These are phyloP conservation scores for Ameiurus melas DNA, from an alignment of 2,113 vertebrate genomes.

Conservation along the genomic window DNA sequence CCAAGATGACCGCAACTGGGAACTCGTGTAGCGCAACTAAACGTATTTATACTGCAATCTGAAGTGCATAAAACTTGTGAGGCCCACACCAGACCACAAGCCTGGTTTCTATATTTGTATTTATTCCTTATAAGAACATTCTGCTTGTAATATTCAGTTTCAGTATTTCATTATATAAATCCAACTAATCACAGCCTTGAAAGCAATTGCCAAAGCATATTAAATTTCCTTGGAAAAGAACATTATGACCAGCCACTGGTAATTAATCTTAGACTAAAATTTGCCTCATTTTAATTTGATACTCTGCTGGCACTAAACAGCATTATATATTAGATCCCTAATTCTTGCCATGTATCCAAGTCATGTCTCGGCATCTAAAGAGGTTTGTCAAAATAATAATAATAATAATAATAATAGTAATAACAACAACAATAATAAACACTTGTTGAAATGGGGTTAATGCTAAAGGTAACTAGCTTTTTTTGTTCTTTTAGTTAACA, in stretches of 20 bases:
- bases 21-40: neutral
- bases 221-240: neutral
- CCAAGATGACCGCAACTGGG: neutral
- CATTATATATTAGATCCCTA: neutral
- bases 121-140: constrained; percentile 66
- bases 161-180: neutral
- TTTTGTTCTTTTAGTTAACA: too few species aligned
- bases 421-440: neutral
- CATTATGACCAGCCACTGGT: neutral
- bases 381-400: neutral
- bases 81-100: constrained; percentile 46
- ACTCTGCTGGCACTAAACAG: neutral
- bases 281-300: neutral
- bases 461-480: too few species aligned
- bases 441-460: too few species aligned
- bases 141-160: constrained; percentile 25
- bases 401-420: neutral
- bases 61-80: neutral
- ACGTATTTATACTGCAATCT: neutral
- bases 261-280: neutral
- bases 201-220: constrained; percentile 13
- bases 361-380: neutral
- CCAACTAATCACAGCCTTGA: neutral
- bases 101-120: constrained; percentile 68
- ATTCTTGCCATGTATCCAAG: neutral